A percentile compares a stretch with the other conserved stretches of the same genome.
These are phyloP conservation scores for Xerus inauris DNA, from an alignment of 2,113 vertebrate species.

Conservation along the genomic window DNA sequence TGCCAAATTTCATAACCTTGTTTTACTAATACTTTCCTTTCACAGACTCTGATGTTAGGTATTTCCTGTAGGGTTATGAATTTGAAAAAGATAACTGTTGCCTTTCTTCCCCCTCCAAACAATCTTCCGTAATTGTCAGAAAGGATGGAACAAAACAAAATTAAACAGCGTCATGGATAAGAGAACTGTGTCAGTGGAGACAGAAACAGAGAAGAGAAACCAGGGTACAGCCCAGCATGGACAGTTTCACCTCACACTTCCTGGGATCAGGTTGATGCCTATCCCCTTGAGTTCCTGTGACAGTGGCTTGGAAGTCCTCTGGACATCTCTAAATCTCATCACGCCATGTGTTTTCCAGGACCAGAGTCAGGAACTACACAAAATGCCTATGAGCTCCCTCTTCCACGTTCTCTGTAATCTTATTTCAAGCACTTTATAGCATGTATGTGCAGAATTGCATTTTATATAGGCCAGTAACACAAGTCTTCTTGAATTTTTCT, in stretches of 20 bases:
- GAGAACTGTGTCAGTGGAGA: neutral
- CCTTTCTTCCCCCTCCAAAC: neutral
- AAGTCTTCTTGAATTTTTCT: neutral
- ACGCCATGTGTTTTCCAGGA: neutral
- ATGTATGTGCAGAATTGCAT: neutral
- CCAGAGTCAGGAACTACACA: neutral
- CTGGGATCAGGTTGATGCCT: rapidly evolving
- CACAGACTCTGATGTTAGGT: neutral
- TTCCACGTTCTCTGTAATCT: neutral
- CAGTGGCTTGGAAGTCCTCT: neutral
- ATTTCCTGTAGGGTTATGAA: neutral
- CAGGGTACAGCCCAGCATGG: no score
- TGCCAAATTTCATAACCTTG: neutral
- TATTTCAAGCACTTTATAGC: neutral
- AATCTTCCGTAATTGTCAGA: neutral
- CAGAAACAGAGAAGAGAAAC: neutral
- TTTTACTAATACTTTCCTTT: neutral
- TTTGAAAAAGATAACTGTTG: neutral
- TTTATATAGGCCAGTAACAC: neutral
- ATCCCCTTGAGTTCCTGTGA: neutral
- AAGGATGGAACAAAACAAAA: neutral
- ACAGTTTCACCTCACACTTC: neutral
- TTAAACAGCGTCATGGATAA: neutral
- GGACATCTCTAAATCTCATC: neutral
- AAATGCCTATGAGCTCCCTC: neutral